phyloP scores from a whole-genome alignment of 2,797 vertebrate species.

The Lagodon rhomboides region DNA sequence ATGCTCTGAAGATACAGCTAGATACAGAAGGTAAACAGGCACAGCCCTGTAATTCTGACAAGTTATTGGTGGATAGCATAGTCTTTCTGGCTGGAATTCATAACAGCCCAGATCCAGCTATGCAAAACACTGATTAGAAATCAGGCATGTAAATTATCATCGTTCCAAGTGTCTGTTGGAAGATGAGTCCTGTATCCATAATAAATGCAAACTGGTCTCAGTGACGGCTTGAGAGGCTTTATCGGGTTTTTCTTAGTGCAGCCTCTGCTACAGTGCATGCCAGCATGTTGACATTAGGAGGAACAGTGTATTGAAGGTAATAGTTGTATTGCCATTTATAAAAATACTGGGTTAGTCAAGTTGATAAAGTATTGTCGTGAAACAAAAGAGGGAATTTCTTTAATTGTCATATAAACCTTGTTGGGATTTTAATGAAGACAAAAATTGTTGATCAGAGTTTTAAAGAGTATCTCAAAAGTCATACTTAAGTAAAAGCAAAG shows the following conservation, averaged over 20 bases:
- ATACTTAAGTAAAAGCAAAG: no score
- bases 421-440: no score
- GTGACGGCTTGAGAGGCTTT: background rate
- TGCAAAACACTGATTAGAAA: background rate
- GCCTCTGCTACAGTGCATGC: background rate
- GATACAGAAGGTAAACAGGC: no score
- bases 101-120: background rate
- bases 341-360: background rate
- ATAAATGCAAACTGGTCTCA: background rate
- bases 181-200: background rate
- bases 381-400: no score
- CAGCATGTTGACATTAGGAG: background rate
- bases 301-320: no score
- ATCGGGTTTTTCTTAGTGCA: background rate
- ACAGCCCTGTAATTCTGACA: background rate
- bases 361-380: no score
- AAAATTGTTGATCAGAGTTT: no score
- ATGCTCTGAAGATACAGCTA: background rate
- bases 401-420: no score
- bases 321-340: background rate
- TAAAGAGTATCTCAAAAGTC: no score
- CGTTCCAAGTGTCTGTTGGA: background rate
- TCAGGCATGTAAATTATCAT: background rate
- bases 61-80: no score
- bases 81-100: background rate